Evolutionary conservation across 2,888 invertebrate genomes (phyloP).

Genomic region (Drosophila tanythrix): DNA sequence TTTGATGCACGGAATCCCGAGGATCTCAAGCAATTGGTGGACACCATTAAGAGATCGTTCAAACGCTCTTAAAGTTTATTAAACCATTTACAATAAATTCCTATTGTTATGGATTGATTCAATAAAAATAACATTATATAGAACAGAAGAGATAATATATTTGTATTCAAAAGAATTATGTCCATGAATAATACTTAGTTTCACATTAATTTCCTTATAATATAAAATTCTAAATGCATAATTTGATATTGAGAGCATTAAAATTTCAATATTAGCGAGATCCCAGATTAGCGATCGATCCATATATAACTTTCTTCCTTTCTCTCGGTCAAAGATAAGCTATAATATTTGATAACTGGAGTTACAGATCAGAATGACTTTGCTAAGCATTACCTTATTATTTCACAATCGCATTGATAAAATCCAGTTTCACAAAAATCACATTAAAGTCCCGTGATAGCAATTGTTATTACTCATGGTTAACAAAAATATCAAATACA

Average conservation of each 20-base stretch:
- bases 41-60: constrained; percentile 31
- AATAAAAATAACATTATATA: not conserved
- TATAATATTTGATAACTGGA: not conserved
- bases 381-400: too few relatives aligned
- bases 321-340: not conserved
- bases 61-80: constrained; percentile 14
- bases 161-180: not conserved
- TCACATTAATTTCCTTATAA: not conserved
- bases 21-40: constrained; percentile 36
- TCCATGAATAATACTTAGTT: not conserved
- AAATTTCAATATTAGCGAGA: not conserved
- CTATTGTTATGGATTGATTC: not conserved
- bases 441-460: not conserved
- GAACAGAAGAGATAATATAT: not conserved
- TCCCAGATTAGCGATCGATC: not conserved
- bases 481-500: constrained; percentile 23
- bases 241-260: not conserved
- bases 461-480: constrained; percentile 8
- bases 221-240: not conserved
- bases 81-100: not conserved
- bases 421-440: too few relatives aligned
- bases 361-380: not conserved
- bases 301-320: not conserved
- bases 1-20: constrained; percentile 26
- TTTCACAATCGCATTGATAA: not conserved